A percentile compares a stretch with the other conserved stretches of the same genome.
phyloP scores from a whole-genome alignment of 2,888 invertebrate species.

The Conus canariensis region DNA sequence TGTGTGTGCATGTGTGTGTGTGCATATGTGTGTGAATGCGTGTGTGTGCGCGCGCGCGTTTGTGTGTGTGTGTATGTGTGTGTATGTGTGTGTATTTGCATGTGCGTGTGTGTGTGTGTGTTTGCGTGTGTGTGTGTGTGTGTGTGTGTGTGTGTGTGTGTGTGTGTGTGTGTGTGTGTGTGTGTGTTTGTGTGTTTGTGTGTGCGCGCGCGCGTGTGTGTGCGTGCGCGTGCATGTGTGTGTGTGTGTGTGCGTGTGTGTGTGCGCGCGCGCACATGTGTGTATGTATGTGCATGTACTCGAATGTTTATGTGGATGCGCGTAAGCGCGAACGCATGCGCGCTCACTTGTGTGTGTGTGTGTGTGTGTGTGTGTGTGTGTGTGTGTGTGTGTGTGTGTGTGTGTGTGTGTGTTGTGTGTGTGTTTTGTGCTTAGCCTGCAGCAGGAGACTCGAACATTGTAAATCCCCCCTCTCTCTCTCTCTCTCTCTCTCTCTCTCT shows the following conservation, averaged over 20 bases:
- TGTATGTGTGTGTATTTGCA: neutral
- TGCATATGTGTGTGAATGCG: neutral
- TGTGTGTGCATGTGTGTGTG: slow-evolving; percentile 11
- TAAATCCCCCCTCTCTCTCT: too few species aligned
- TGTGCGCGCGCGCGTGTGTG: neutral
- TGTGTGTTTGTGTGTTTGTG: neutral
- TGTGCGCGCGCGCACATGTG: neutral
- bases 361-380: too few species aligned
- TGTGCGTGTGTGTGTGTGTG: slow-evolving; percentile 6
- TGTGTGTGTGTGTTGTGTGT: too few species aligned
- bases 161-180: slow-evolving; percentile 10
- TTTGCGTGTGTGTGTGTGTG: neutral
- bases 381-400: too few species aligned
- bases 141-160: slow-evolving; percentile 4
- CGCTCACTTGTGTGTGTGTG: too few species aligned
- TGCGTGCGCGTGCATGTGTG: neutral
- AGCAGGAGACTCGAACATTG: too few species aligned
- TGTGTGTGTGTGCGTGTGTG: neutral
- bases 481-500: too few species aligned
- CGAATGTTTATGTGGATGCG: neutral
- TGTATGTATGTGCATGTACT: neutral
- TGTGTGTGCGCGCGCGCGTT: neutral
- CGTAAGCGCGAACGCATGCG: too few species aligned
- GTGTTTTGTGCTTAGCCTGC: too few species aligned
- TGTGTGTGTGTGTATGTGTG: slow-evolving; percentile 15